Evolutionary conservation across 2,888 invertebrate species (phyloP), one percentile per base, ranked within the genome.

Genomic region (Notodonta ziczac): DNA sequence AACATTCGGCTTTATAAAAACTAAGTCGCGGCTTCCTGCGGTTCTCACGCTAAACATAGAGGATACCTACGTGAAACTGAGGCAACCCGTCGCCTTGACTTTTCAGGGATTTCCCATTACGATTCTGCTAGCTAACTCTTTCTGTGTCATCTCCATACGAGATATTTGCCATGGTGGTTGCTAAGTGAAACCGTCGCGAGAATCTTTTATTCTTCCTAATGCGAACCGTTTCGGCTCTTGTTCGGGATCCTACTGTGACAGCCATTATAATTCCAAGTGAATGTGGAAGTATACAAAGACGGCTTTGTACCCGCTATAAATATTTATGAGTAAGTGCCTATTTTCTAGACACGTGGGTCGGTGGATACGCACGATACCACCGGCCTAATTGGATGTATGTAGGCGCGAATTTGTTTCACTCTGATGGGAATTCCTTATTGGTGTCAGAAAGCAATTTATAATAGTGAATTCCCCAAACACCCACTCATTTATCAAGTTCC

Each of bases 261-360:
- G 88, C 88, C 89, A 92, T 93, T 92, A 91, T 90, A 91, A 91
- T 93, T 93, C 90, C 78, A 77, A 83, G 84, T 89, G 90, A 91
- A 93, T 92, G 87, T 90, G 87, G 87, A 89, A 89, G 87, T 87
- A 74, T 86, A 91, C 89, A 92, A 91, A 91, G 89, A 86, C 81
- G 84, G 87, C 87, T 87, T 92, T 92, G 91, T 92, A 81, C 82
- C 74, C 78, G 80, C 83, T 77, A 91, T 93, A 89, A 93, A 93
- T 93, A 93, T 93, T 90, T 91, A 93, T 93, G 89, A 91, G 88
- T 82, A 85, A 89, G 86, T 89, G 87, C 79, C 86, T 90, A 89
- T 92, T 92, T 91, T 91, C 87, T 81, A 86, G 81, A 89, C 88
- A 89, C 87, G 89, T 90, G 91, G 89, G 88, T 82, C 80, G 88